Percentiles rank a stretch among this genome's conserved stretches.
Evolutionary conservation across 2,888 invertebrate species (phyloP).

Genomic region (Palloptera scutellata): DNA sequence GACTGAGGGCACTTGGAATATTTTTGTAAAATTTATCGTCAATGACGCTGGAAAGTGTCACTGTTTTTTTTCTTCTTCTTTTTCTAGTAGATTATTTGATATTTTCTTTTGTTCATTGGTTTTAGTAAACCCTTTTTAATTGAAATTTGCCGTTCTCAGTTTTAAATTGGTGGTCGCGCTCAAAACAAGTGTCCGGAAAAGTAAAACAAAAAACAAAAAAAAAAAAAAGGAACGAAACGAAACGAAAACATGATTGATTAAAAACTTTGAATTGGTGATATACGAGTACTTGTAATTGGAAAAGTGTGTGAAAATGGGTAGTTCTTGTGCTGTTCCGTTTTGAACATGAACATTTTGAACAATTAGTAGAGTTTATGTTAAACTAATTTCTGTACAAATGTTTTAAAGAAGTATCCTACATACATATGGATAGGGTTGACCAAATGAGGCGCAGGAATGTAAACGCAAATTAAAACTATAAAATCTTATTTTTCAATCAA

Average conservation of each 20-base stretch:
- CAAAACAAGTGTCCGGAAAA: constrained; percentile 14
- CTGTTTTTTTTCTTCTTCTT: constrained; percentile 6
- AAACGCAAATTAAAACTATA: no score
- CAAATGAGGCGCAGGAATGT: no score
- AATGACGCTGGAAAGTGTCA: constrained; percentile 31
- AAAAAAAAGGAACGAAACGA: neutral
- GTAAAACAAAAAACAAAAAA: constrained; percentile 10
- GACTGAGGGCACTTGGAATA: constrained; percentile 3
- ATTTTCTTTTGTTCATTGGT: constrained; percentile 8
- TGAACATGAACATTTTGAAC: no score
- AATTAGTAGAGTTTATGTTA: no score
- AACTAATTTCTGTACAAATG: no score
- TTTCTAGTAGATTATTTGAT: constrained; percentile 21
- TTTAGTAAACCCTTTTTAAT: constrained; percentile 20
- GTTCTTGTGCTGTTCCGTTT: no score
- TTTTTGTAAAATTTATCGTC: constrained; percentile 24
- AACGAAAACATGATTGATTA: neutral
- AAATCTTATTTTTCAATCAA: no score
- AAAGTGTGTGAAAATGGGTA: neutral
- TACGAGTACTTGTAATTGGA: neutral
- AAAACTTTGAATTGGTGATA: no score
- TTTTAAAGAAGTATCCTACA: no score
- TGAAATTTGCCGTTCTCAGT: constrained; percentile 31
- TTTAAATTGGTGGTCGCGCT: constrained; percentile 28
- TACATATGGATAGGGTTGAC: no score